Conservation (phyloP, 2,113 vertebrate genomes). For the Salvator merianae region DNA sequence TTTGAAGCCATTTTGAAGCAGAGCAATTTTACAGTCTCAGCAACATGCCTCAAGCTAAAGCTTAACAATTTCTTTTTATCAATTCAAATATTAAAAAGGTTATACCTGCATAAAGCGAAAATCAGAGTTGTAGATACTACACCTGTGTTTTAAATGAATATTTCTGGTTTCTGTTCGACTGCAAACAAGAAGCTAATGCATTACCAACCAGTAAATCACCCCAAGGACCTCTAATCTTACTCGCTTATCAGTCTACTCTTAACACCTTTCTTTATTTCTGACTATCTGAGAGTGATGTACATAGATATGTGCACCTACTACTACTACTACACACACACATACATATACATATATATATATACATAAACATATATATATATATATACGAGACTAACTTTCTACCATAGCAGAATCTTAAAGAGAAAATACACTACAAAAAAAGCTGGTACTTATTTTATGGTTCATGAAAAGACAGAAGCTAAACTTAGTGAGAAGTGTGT, state of each 20-base stretch:
- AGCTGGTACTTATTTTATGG: neutral
- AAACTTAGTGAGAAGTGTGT: slow-evolving; percentile 2
- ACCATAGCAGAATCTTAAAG: slow-evolving; percentile 6
- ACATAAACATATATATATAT: too few relatives aligned
- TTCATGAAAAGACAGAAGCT: slow-evolving; percentile 4
- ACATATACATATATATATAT: neutral
- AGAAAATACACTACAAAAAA: neutral
- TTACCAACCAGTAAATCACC: neutral
- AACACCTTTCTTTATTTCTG: slow-evolving; percentile 22
- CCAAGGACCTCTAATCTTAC: slow-evolving; percentile 16
- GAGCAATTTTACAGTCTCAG: slow-evolving; percentile 3
- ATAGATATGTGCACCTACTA: neutral
- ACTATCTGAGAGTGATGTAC: neutral
- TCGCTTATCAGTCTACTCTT: neutral
- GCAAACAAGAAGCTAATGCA: neutral
- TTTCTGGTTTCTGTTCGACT: slow-evolving; percentile 15
- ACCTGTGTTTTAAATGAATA: neutral
- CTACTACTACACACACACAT: neutral
- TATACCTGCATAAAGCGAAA: neutral
- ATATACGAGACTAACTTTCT: neutral
- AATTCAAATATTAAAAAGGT: slow-evolving; percentile 13
- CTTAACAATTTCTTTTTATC: slow-evolving; percentile 18
- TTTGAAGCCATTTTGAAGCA: slow-evolving; percentile 4
- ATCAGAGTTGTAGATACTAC: neutral
- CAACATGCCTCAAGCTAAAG: slow-evolving; percentile 31